Evolutionary conservation across 2,888 invertebrate species (phyloP), one percentile per base, ranked within the genome.

Genomic region (Linhomoeus sp.): DNA sequence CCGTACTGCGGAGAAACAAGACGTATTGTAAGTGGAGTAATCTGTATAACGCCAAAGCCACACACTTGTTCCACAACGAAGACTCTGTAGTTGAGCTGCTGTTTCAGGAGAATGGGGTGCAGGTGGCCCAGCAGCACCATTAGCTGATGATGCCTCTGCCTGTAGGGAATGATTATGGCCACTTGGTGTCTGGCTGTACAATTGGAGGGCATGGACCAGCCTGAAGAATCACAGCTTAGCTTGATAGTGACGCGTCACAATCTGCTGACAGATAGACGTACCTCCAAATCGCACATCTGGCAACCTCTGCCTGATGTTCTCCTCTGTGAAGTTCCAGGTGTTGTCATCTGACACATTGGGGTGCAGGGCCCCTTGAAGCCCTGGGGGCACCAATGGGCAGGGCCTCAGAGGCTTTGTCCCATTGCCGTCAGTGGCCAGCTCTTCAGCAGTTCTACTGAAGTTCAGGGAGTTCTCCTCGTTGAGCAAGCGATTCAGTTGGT

Each of bases 1-100:
- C 64, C 68, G 39, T 38, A 56, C 60, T 60, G 49, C 5, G n/a
- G 45, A 46, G 24, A 26, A n/a, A n/a, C n/a, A n/a, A n/a, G n/a
- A n/a, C n/a, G n/a, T n/a, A n/a, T n/a, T n/a, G n/a, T n/a, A n/a
- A n/a, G n/a, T n/a, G n/a, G n/a, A n/a, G n/a, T n/a, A n/a, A n/a
- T n/a, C n/a, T n/a, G n/a, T n/a, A n/a, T n/a, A n/a, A n/a, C n/a
- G n/a, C n/a, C n/a, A n/a, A n/a, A n/a, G n/a, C n/a, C n/a, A n/a
- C n/a, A n/a, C n/a, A n/a, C 49, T 41, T 52, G 52, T 41, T 52
- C 52, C 9, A 52, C 52, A 24, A 52, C 52, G 35, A 33, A 45
- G 19, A 52, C 44, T 19, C 43, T 29, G 45, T 52, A 52, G 37
- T 44, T 20, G 14, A 52, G 15, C 38, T 48, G 47, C 33, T 52